Evolutionary conservation across 2,888 invertebrate genomes (phyloP).

Genomic region (Odontocolon sp.): DNA sequence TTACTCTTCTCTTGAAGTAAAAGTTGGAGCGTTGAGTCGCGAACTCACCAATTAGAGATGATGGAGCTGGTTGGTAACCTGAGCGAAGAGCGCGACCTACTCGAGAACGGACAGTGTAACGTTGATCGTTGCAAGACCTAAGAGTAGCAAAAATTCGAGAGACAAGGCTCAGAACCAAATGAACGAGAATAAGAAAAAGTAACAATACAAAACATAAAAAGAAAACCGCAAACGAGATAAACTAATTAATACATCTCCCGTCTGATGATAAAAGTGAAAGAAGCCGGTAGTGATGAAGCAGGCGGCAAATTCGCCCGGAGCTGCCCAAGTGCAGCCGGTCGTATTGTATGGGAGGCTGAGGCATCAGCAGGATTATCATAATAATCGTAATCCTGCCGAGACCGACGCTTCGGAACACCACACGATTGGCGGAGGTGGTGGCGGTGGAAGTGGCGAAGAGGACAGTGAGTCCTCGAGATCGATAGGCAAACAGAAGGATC

Average conservation of each 20-base stretch:
- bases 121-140: conserved; percentile 67
- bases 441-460: neutral
- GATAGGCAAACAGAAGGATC: conserved; percentile 33
- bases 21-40: neutral
- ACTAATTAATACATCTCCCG: neutral
- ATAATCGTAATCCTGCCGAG: conserved; percentile 40
- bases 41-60: conserved; percentile 33
- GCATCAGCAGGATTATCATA: conserved; percentile 52
- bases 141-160: conserved; percentile 6
- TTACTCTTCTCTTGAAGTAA: neutral
- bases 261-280: conserved; percentile 58
- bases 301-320: conserved; percentile 60
- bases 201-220: neutral
- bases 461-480: neutral
- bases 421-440: too few species aligned
- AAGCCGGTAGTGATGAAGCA: conserved; percentile 64
- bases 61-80: conserved; percentile 53
- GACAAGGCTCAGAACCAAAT: neutral
- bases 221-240: neutral
- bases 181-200: neutral
- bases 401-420: conserved; percentile 16
- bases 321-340: conserved; percentile 64
- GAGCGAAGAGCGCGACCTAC: conserved; percentile 69
- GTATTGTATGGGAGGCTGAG: conserved; percentile 55
- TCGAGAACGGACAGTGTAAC: conserved; percentile 62